Base-by-base conservation (phyloP, 2,888 invertebrate genomes). In the Leptinotarsa rubiginosa region DNA sequence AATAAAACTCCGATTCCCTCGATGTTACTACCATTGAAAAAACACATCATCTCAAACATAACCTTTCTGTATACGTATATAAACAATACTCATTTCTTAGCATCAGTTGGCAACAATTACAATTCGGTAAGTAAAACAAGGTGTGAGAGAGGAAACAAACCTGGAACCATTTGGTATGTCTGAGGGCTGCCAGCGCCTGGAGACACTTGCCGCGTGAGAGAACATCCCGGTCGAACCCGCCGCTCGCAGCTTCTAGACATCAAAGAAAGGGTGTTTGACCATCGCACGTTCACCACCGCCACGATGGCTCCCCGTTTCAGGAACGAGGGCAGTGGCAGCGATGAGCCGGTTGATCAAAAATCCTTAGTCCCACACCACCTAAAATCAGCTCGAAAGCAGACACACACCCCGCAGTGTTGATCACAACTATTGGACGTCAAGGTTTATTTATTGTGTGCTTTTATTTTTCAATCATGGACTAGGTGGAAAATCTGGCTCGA, bases 141-240 rank as follows among this genome's bases (percentile, higher is more conserved):
- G 85, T 85, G 86, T 86, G 86, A 86, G 85, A 85, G 88, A 88
- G 86, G 75, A 89, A 90, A 90, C 89, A 93, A 92, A 97, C 97
- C 97, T 99, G 98, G 95, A 99, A 99, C 98, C 99, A 99, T 93
- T 99, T 99, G 92, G 98, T 97, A 94, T 98, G 98, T 92, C 99
- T 96, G 91, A 99, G 95, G 91, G 97, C 97, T 91, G 99, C 98
- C 92, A 99, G 95, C 92, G 99, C 98, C 93, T 97, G 95, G 92
- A 99, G 95, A 94, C 99, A 99, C 92, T 97, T 97, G 92, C 97
- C 96, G 92, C 97, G 96, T 93, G 97, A 96, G 91, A 99, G 95
- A 90, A 97, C 95, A 92, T 98, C 98, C 91, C 93, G 92, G 90
- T 93, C 91, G 88, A 90, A 89, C 89, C 90, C 93, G 92, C 93